Evolutionary conservation across 2,797 vertebrate genomes (phyloP).

Genomic region (Sebastes reedi): DNA sequence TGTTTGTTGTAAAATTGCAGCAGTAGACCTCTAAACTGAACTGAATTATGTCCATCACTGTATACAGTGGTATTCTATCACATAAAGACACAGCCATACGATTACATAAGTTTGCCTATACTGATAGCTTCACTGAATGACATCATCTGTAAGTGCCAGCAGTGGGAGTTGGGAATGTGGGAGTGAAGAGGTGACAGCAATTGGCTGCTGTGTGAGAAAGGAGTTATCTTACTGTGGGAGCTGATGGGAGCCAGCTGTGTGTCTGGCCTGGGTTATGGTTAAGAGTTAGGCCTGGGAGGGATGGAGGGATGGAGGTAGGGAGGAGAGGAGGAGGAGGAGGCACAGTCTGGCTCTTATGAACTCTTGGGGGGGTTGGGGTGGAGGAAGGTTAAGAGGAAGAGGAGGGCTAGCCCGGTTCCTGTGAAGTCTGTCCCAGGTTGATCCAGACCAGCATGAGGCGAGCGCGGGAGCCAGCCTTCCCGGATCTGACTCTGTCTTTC

Average conservation of each 20-base stretch:
- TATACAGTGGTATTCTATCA: not conserved
- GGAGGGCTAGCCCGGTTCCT: conserved; percentile 26
- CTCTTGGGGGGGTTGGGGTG: not conserved
- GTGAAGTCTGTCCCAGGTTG: conserved; percentile 50
- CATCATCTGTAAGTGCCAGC: conserved; percentile 26
- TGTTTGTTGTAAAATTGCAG: not conserved
- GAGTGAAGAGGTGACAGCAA: conserved; percentile 46
- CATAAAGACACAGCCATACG: not conserved
- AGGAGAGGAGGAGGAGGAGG: conserved; percentile 15
- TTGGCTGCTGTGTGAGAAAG: conserved; percentile 45
- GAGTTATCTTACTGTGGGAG: conserved; percentile 51
- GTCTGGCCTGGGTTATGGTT: conserved; percentile 52
- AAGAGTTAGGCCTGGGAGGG: conserved; percentile 27
- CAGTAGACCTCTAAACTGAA: not conserved
- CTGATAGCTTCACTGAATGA: conserved; percentile 25
- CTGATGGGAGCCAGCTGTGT: conserved; percentile 74
- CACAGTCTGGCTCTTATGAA: conserved; percentile 46
- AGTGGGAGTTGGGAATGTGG: conserved; percentile 30
- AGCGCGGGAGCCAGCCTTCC: conserved; percentile 53
- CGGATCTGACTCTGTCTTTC: conserved; percentile 49
- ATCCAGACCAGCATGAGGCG: conserved; percentile 37
- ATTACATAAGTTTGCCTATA: conserved; percentile 8
- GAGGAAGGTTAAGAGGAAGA: conserved; percentile 9
- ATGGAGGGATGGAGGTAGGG: conserved; percentile 29
- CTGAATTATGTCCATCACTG: not conserved